Evolutionary conservation across 2,797 vertebrate species (phyloP).

Genomic region (Knipowitschia caucasica): DNA sequence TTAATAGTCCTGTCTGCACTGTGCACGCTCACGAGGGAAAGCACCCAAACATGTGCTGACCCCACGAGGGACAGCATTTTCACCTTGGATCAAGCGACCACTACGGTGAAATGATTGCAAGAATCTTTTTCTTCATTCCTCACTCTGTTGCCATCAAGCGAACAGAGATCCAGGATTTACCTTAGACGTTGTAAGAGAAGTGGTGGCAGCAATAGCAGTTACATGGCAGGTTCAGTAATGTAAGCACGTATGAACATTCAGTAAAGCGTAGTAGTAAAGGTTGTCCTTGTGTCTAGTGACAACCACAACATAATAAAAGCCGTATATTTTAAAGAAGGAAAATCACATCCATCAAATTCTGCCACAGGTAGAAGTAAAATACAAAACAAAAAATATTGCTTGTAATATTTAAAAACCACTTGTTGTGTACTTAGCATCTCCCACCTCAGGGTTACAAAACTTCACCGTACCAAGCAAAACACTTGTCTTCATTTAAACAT

Average conservation of each 20-base stretch:
- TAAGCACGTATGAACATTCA: too few species aligned
- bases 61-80: slow-evolving; percentile 48
- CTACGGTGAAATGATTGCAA: background rate
- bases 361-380: too few species aligned
- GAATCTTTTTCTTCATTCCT: background rate
- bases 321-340: too few species aligned
- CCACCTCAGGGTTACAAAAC: slow-evolving; percentile 26
- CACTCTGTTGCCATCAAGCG: background rate
- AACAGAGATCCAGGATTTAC: background rate
- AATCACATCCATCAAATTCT: too few species aligned
- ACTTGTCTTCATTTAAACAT: slow-evolving; percentile 24
- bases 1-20: slow-evolving; percentile 45
- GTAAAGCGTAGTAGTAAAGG: too few species aligned
- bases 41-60: slow-evolving; percentile 30
- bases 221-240: too few species aligned
- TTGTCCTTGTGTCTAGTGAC: too few species aligned
- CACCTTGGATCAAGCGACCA: slow-evolving; percentile 49
- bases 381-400: too few species aligned
- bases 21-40: slow-evolving; percentile 31
- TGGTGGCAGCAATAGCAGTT: background rate
- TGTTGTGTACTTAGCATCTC: slow-evolving; percentile 1
- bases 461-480: slow-evolving; percentile 34
- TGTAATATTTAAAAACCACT: too few species aligned
- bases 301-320: too few species aligned
- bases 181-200: background rate